phyloP scores from a whole-genome alignment of 2,113 vertebrate genomes.

The Bagarius yarrelli region DNA sequence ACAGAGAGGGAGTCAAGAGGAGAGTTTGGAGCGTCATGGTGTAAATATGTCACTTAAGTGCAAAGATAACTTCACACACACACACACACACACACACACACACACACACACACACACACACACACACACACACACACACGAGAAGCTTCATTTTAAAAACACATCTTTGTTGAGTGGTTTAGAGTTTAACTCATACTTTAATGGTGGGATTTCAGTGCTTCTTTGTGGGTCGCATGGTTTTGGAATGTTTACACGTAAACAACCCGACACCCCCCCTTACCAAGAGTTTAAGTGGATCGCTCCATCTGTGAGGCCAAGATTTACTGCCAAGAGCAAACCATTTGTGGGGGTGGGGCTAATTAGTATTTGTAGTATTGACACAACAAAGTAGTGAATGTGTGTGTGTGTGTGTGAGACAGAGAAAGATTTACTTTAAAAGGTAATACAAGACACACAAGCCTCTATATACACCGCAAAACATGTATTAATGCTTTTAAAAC shows the following conservation, averaged over 20 bases:
- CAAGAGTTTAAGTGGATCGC: slow-evolving; percentile 45
- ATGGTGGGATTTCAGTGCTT: slow-evolving; percentile 13
- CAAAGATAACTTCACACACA: neutral
- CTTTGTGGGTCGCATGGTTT: slow-evolving; percentile 7
- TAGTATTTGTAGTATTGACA: slow-evolving; percentile 63
- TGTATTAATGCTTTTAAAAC: no score
- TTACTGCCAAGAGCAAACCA: slow-evolving; percentile 55
- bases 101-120: slow-evolving; percentile 11
- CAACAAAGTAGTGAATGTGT: slow-evolving; percentile 23
- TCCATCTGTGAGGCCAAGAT: slow-evolving; percentile 60
- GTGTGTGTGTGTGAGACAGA: neutral
- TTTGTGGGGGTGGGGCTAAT: slow-evolving; percentile 54
- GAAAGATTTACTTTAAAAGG: neutral
- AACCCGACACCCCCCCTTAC: neutral
- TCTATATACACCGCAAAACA: no score
- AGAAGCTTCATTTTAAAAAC: neutral
- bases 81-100: no score
- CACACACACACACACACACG: neutral
- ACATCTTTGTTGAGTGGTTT: neutral
- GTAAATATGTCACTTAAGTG: neutral
- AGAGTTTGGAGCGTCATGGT: neutral
- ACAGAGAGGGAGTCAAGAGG: slow-evolving; percentile 5
- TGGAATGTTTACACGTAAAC: slow-evolving; percentile 39
- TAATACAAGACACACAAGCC: no score
- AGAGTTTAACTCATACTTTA: neutral